These are phyloP conservation scores for Cephus pulcher DNA, from an alignment of 2,888 invertebrate genomes.

Conservation along the genomic window DNA sequence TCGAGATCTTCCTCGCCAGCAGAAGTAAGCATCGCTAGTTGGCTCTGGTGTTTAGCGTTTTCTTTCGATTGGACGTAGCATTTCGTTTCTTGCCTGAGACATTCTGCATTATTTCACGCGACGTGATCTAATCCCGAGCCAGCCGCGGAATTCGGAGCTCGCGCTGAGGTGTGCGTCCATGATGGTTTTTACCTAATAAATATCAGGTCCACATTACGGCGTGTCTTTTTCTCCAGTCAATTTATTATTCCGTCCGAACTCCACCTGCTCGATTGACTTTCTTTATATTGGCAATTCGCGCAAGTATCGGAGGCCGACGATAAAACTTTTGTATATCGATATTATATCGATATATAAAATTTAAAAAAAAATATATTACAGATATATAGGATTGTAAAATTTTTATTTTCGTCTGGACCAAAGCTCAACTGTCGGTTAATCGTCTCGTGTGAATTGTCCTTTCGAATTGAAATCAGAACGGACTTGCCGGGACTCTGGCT, in stretches of 20 bases:
- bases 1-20: constrained; percentile 98
- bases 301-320: constrained; percentile 6
- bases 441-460: neutral
- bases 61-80: constrained; percentile 15
- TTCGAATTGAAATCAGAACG: constrained; percentile 3
- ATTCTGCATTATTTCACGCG: constrained; percentile 53
- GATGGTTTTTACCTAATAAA: constrained; percentile 59
- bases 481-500: constrained; percentile 11
- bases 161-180: constrained; percentile 49
- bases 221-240: constrained; percentile 50
- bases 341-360: no score
- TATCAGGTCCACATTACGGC: constrained; percentile 53
- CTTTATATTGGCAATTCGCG: constrained; percentile 4
- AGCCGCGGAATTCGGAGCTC: constrained; percentile 49
- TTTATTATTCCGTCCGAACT: constrained; percentile 47
- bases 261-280: constrained; percentile 11
- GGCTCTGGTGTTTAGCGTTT: neutral
- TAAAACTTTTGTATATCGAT: neutral
- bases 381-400: no score
- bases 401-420: constrained; percentile 8
- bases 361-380: no score
- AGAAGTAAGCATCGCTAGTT: constrained; percentile 81
- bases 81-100: constrained; percentile 51
- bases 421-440: neutral
- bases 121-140: constrained; percentile 46